Evolutionary conservation across 2,888 invertebrate genomes (phyloP), one percentile per base, ranked within the genome.

Genomic region (Amphimallon solstitiale): DNA sequence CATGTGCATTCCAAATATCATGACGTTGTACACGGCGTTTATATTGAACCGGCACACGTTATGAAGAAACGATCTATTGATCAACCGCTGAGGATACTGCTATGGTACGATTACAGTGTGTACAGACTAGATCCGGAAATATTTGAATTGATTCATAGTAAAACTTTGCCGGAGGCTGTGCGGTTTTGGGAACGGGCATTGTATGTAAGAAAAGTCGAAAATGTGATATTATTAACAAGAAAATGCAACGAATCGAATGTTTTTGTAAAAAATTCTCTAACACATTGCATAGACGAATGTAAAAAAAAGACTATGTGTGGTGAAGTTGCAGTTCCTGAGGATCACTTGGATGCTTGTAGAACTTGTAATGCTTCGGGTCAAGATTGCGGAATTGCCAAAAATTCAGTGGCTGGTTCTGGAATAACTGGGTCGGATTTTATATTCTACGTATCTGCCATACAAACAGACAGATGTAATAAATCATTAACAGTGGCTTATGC

Each of bases 401-500:
- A 82, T 19, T 87, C 88, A 10, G 80, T 80, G 35, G 83, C 86
- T 0, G 90, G 91, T 15, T 81, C 84, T 40, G 93, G 95, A 2
- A 91, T 94, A 12, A 85, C 87, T 61, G 89, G 92, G 72, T 91
- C 96, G 0, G 98, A 99, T 84, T 99, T 98, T 82, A 91, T 99
- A 1, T 90, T 99, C 72, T 99, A 98, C 82, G 95, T 99, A 5
- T 97, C 97, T 3, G 97, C 98, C 0, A 89, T 95, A 78, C 92
- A 95, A 80, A 96, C 97, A 0, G 92, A 93, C 34, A 70, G 77
- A n/a, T 99, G 99, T 80, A 89, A 91, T 70, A 91, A 94, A 73
- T 94, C 94, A 0, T 85, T 93, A 69, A 97, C 98, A 0, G 96
- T 98, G 1, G 98, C 98, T 0, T 98, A 98, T 83, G 98, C 98